Base-by-base conservation (phyloP, 1,140 invertebrate genomes). In the Polypedilum pembai region DNA sequence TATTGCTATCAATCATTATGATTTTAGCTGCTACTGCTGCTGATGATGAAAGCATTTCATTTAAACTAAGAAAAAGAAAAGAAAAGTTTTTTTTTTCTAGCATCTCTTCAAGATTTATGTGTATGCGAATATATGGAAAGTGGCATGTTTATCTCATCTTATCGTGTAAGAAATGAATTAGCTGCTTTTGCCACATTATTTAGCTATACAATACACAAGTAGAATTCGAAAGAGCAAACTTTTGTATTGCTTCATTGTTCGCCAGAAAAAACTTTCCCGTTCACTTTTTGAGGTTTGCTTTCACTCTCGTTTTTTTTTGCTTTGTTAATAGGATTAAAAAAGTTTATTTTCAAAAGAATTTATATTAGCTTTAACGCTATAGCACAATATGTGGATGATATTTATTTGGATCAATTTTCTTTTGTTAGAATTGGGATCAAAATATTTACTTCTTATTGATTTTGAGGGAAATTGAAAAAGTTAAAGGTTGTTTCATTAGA, bases 91-190 rank as follows among this genome's bases (percentile, higher is more conserved):
- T 12, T 45, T 8, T 45, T 45, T 15, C n/a, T n/a, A n/a, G 24
- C 24, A 33, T 33, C 24, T 33, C 4, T 56, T 56, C 12, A 15
- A 15, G 45, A 56, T 56, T 56, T 56, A 56, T 56, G 12, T 56
- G 4, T 56, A 12, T 56, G 12, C 15, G 4, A 15, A 12, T 12
- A 56, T 56, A n/a, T 56, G 45, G 45, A 12, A 56, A n/a, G 12
- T 56, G 45, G 45, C 45, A 56, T 56, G 45, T 56, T 56, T 12
- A n/a, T 56, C 45, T 56, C 45, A 56, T 56, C 45, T 12, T 56
- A 56, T 56, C 45, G 45, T 56, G 45, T 56, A 56, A 56, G 45
- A 56, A 56, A 56, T 56, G 45, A 56, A 56, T 56, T 56, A 56
- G 45, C 45, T 56, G 45, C n/a, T 56, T 56, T n/a, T 56, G 45